Evolutionary conservation across 2,888 invertebrate species (phyloP).

Genomic region (Dastarcus helophoroides): DNA sequence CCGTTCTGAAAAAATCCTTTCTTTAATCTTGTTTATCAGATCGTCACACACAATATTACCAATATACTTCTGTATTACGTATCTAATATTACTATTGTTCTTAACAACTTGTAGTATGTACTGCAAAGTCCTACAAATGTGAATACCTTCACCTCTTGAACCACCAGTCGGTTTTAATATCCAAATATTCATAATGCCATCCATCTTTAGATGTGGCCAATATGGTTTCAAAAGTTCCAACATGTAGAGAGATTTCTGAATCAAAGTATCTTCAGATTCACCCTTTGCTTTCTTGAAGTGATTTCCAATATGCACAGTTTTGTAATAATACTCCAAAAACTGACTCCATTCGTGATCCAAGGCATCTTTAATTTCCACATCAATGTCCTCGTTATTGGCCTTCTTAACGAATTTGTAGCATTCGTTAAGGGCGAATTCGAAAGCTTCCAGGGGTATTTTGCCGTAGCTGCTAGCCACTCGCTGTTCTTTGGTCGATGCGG

Average conservation of each 20-base stretch:
- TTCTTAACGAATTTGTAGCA: constrained; percentile 52
- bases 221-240: constrained; percentile 46
- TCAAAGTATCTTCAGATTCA: constrained; percentile 22
- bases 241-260: constrained; percentile 42
- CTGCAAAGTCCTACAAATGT: constrained; percentile 61
- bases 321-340: constrained; percentile 55
- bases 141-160: constrained; percentile 74
- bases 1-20: constrained; percentile 54
- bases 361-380: constrained; percentile 33
- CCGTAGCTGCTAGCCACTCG: constrained; percentile 43
- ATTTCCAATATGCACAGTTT: constrained; percentile 46
- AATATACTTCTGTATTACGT: constrained; percentile 83
- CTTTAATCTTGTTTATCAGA: not conserved
- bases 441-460: constrained; percentile 42
- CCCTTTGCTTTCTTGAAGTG: constrained; percentile 36
- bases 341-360: constrained; percentile 53
- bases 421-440: constrained; percentile 60
- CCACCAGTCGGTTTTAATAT: constrained; percentile 78
- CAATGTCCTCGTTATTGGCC: constrained; percentile 55
- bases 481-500: constrained; percentile 16
- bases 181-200: constrained; percentile 79
- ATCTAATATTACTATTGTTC: constrained; percentile 48
- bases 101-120: constrained; percentile 55
- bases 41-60: too few species aligned
- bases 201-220: constrained; percentile 54